Percentiles rank a stretch among this genome's conserved stretches.
Conservation (phyloP, 2,888 invertebrate species). For the Liopterus haemorrhoidalis region DNA sequence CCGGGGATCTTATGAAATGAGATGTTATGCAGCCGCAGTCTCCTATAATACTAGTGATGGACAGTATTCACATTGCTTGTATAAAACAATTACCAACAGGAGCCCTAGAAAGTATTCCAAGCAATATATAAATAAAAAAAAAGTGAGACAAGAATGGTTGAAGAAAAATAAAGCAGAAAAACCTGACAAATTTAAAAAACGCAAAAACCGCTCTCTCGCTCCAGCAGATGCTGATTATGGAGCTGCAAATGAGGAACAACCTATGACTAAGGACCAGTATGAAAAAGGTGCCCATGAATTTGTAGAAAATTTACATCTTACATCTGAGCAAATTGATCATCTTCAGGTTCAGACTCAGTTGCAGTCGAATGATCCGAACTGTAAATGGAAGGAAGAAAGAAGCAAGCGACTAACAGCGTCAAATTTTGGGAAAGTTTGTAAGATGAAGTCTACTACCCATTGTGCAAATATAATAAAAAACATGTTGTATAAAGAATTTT, state of each 20-base stretch:
- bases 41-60: conserved; percentile 11
- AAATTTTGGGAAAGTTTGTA: conserved; percentile 33
- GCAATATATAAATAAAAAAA: conserved; percentile 4
- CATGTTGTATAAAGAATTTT: conserved; percentile 12
- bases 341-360: background rate
- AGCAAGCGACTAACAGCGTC: conserved; percentile 37
- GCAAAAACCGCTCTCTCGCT: background rate
- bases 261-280: background rate
- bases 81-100: conserved; percentile 4
- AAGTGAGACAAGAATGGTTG: background rate
- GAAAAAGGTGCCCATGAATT: background rate
- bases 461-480: conserved; percentile 15
- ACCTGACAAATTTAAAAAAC: conserved; percentile 1
- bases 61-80: conserved; percentile 4
- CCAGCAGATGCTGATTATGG: conserved; percentile 7
- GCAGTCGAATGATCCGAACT: background rate
- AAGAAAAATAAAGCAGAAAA: background rate
- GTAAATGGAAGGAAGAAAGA: conserved; percentile 34
- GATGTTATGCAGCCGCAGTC: conserved; percentile 17
- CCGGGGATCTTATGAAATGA: conserved; percentile 9
- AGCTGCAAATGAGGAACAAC: background rate
- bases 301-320: background rate
- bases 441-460: conserved; percentile 21
- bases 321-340: background rate
- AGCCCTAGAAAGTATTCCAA: conserved; percentile 7